phyloP scores from a whole-genome alignment of 2,888 invertebrate species.

The Pyralis farinalis region DNA sequence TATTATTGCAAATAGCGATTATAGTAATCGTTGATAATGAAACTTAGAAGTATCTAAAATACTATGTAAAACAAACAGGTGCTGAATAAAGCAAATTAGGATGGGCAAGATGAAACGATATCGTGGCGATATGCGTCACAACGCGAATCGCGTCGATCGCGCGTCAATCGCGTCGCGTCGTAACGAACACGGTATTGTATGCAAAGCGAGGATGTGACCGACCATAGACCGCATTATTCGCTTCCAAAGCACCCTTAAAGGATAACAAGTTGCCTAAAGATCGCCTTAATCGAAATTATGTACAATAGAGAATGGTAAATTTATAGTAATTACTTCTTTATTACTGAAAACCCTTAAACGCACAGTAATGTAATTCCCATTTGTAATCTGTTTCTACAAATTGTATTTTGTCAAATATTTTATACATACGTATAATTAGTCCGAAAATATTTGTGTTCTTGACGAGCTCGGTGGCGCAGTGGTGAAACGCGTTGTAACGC shows the following conservation, averaged over 20 bases:
- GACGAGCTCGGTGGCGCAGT: no score
- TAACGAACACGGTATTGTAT: slow-evolving; percentile 69
- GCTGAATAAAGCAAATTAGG: slow-evolving; percentile 63
- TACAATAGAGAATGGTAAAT: no score
- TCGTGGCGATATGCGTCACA: slow-evolving; percentile 26
- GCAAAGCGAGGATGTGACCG: slow-evolving; percentile 39
- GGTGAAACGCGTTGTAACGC: no score
- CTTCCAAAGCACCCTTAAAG: not conserved
- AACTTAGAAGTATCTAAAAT: slow-evolving; percentile 1
- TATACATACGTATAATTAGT: no score
- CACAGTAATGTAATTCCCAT: no score
- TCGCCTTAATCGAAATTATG: not conserved
- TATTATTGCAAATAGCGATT: no score
- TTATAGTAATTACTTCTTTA: no score
- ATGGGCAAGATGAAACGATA: slow-evolving; percentile 38
- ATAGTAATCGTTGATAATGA: no score
- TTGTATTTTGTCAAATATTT: no score
- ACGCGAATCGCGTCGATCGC: slow-evolving; percentile 48
- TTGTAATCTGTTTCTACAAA: no score
- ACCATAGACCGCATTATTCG: slow-evolving; percentile 1
- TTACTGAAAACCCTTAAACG: no score
- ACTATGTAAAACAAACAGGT: slow-evolving; percentile 38
- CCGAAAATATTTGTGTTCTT: no score
- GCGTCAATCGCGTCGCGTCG: slow-evolving; percentile 44
- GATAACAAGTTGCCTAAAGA: not conserved